Percentiles rank a stretch among this genome's conserved stretches.
phyloP scores from a whole-genome alignment of 1,140 invertebrate species.

The Ridgeia piscesae region DNA sequence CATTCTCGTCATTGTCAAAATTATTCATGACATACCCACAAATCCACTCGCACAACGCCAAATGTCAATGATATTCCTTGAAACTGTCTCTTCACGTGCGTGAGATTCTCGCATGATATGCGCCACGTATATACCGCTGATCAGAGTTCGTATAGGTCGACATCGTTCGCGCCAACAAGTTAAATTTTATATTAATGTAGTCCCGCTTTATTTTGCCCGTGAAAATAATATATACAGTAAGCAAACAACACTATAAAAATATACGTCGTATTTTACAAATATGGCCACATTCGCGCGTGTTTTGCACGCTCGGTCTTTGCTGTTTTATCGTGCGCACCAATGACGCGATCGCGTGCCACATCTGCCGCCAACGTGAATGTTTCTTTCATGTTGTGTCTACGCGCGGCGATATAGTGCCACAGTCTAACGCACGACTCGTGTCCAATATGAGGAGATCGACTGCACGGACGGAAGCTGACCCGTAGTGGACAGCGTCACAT shows the following conservation, averaged over 20 bases:
- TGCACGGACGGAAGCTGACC: background rate
- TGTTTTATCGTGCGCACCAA: background rate
- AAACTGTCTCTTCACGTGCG: background rate
- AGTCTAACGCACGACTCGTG: background rate
- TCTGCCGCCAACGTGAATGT: background rate
- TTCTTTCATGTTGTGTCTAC: background rate
- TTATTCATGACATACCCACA: background rate
- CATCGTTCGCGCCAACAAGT: background rate
- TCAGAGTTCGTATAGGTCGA: background rate
- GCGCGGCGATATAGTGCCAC: background rate
- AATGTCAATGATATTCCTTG: background rate
- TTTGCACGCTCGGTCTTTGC: background rate
- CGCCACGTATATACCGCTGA: background rate
- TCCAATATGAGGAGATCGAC: background rate
- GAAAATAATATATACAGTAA: background rate
- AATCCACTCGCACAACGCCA: background rate
- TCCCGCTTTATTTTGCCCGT: background rate
- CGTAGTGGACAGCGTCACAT: background rate
- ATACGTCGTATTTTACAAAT: background rate
- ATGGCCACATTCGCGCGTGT: background rate
- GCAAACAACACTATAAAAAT: constrained; percentile 6
- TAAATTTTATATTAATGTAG: background rate
- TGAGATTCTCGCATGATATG: background rate
- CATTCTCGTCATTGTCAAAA: too few species aligned
- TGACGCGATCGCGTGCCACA: background rate